Evolutionary conservation across 2,888 invertebrate genomes (phyloP).

Genomic region (Agrypnus murinus): DNA sequence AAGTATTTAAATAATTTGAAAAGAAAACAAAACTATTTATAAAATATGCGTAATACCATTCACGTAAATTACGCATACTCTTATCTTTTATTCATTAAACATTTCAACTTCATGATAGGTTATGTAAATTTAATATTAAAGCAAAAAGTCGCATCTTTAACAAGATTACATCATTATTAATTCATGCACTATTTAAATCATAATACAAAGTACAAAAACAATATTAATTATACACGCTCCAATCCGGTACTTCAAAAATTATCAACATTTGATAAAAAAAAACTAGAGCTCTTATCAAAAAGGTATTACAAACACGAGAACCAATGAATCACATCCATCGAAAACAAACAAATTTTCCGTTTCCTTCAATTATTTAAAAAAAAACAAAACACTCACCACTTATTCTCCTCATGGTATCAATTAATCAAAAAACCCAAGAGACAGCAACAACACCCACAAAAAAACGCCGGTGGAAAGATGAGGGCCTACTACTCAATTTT

Average conservation of each 20-base stretch:
- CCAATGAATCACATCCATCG: neutral
- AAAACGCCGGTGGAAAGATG: neutral
- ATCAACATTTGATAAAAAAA: neutral
- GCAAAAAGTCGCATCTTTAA: slow-evolving; percentile 3
- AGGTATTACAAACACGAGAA: neutral
- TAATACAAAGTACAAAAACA: slow-evolving; percentile 15
- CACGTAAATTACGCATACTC: slow-evolving; percentile 29
- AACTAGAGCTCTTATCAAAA: neutral
- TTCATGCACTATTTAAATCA: slow-evolving; percentile 1
- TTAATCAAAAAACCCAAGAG: no score
- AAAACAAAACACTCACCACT: slow-evolving; percentile 54
- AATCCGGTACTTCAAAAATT: neutral
- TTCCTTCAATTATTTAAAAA: no score
- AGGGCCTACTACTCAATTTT: no score
- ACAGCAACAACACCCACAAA: slow-evolving; percentile 21
- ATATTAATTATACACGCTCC: neutral
- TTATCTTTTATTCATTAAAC: slow-evolving; percentile 39
- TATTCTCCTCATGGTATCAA: slow-evolving; percentile 55
- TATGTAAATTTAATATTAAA: slow-evolving; percentile 36
- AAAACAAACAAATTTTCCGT: no score
- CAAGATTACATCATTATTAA: neutral
- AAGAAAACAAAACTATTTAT: no score
- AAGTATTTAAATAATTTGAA: no score
- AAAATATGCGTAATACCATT: no score
- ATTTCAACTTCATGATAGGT: slow-evolving; percentile 15